Evolutionary conservation across 1,140 invertebrate species (phyloP), one percentile per base, ranked within the genome.

Genomic region (Acromyrmex echinatior): DNA sequence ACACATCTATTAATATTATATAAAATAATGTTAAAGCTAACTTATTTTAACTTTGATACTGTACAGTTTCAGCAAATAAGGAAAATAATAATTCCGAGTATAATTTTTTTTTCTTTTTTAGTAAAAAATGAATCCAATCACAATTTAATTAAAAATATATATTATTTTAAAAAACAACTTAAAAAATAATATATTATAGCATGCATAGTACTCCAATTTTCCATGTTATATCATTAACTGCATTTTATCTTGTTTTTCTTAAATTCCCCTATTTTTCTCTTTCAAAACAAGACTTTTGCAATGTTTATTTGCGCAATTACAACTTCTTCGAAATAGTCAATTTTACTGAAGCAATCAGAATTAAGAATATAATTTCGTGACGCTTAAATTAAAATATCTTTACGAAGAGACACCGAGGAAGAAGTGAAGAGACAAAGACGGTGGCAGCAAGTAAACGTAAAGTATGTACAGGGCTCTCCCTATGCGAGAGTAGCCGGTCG

Each of bases 401-500:
- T 60, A 77, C 25, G 18, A 39, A 45, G 39, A 56, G n/a, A 53
- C 18, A 35, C 16, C 60, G 28, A 39, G 49, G n/a, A 78, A 62
- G 39, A 74, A 25, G n/a, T 25, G 18, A 73, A 71, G 65, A 85
- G 68, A 73, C 45, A 84, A 73, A 82, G 80, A 86, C 14, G 31
- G 28, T 39, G 63, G 28, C 39, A 77, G 68, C 7, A 31, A 68
- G 56, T 49, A 77, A 76, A 80, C 49, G 60, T 77, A 81, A 86
- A 81, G 77, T 86, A 31, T 31, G 85, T 86, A 86, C 85, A 86
- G 51, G 18, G 14, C 21, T 80, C 53, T 60, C 80, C 2, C 56
- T 51, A 18, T 18, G 16, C 14, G 76, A 58, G 80, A 89, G 68
- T 89, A 86, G 88, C 76, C 56, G 80, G 86, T 88, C 60, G 88